phyloP scores from a whole-genome alignment of 23 tunicate genomes.

The Halocynthia roretzi region DNA sequence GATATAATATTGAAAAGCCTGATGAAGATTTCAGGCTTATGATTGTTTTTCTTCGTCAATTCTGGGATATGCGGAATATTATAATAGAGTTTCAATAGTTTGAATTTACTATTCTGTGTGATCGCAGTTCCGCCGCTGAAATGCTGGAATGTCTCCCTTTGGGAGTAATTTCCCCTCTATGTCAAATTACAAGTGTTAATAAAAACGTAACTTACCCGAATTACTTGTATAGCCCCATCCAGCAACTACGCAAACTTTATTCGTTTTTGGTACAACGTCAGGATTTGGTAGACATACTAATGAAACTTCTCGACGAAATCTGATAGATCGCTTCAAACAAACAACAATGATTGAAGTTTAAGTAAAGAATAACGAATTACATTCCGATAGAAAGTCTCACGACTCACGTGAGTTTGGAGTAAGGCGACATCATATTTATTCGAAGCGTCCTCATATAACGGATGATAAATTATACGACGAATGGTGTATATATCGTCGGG shows the following conservation, averaged over 20 bases:
- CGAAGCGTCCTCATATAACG: slow-evolving; percentile 38
- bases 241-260: slow-evolving; percentile 30
- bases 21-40: no score
- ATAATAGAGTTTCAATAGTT: no score
- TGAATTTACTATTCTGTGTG: no score
- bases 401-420: slow-evolving; percentile 28
- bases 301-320: slow-evolving; percentile 39
- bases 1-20: no score
- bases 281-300: slow-evolving; percentile 63
- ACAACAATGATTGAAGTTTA: background rate
- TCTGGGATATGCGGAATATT: no score
- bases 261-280: slow-evolving; percentile 41
- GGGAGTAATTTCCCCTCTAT: no score
- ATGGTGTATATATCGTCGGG: slow-evolving; percentile 28
- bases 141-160: no score
- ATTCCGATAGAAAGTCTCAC: background rate
- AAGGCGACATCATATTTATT: slow-evolving; percentile 49
- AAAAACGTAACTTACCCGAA: slow-evolving; percentile 6
- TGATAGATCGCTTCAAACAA: slow-evolving; percentile 30
- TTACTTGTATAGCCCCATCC: slow-evolving; percentile 70
- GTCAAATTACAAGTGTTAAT: no score
- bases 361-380: background rate
- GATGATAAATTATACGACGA: slow-evolving; percentile 36
- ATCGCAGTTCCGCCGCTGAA: no score
- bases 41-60: no score